Evolutionary conservation across 2,797 vertebrate species (phyloP).

Genomic region (Hylomyscus alleni): DNA sequence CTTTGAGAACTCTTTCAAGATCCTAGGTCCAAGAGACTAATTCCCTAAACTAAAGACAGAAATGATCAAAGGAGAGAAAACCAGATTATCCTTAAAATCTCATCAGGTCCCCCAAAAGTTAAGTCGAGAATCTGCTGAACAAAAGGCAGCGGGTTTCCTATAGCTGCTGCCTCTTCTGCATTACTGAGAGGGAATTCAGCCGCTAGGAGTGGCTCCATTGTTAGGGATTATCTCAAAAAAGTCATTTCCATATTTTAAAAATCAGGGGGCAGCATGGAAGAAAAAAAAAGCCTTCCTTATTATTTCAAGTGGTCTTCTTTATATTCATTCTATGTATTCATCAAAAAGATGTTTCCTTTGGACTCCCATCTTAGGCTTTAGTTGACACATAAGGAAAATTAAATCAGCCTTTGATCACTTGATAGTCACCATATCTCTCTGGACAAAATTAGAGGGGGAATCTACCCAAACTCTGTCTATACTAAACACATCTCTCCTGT

Average conservation of each 20-base stretch:
- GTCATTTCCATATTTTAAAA: slow-evolving; percentile 30
- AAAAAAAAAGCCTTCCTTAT: slow-evolving; percentile 50
- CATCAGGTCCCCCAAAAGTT: slow-evolving; percentile 11
- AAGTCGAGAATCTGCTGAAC: slow-evolving; percentile 63
- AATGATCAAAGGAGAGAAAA: slow-evolving; percentile 65
- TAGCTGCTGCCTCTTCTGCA: background rate
- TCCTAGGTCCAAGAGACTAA: background rate
- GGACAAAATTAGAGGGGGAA: slow-evolving; percentile 14
- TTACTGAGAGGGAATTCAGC: slow-evolving; percentile 31
- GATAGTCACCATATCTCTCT: slow-evolving; percentile 7
- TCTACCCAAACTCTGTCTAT: background rate
- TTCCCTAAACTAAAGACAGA: slow-evolving; percentile 37
- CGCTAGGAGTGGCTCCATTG: background rate
- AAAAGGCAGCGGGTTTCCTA: slow-evolving; percentile 61
- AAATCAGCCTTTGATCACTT: slow-evolving; percentile 52
- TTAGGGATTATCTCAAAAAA: slow-evolving; percentile 11
- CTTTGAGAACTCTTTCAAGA: slow-evolving; percentile 57
- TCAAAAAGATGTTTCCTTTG: slow-evolving; percentile 48
- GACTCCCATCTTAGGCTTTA: slow-evolving; percentile 37
- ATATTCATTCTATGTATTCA: background rate
- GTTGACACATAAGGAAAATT: slow-evolving; percentile 51
- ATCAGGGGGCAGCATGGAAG: background rate
- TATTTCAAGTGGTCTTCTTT: slow-evolving; percentile 53
- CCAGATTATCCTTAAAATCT: slow-evolving; percentile 30
- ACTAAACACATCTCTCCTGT: background rate